Base-by-base conservation (phyloP, 1,140 invertebrate genomes). In the Lepidurus arcticus region DNA sequence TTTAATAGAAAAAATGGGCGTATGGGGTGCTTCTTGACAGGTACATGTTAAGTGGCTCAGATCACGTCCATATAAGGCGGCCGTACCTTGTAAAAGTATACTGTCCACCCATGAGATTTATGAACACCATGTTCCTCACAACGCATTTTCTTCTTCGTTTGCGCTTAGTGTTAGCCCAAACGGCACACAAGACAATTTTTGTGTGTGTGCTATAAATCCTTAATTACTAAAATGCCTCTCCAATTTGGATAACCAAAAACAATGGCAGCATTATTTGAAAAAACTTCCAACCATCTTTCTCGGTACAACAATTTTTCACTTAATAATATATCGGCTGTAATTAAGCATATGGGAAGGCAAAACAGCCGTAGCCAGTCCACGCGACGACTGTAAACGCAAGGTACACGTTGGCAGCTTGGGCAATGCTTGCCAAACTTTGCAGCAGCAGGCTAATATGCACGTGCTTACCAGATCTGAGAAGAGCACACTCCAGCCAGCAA, bases 61-160 rank as follows among this genome's bases (percentile, higher is more conserved):
- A 65, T 65, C 53, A 65, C 53, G n/a, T 65, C 53, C 53, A 65
- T 65, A 65, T 65, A 65, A 65, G 53, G 53, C n/a, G 53, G 53
- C 21, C 1, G 4, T 16, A 65, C 21, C 53, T 65, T 65, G 53
- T 65, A 65, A 65, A 65, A 16, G 53, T 65, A 65, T 65, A 65
- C 53, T 65, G 53, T 65, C 53, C 53, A 65, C 53, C 53, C 53
- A 65, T 65, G 53, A 65, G 53, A 65, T 65, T 65, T 65, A 65
- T 21, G 53, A 8, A 13, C 7, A 5, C 53, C 7, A 65, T 65
- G 21, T 65, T 65, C 53, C 53, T 65, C 13, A 65, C 16, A 65
- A 21, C 21, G 53, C 21, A 21, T 21, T 13, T 65, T 65, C 21
- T 65, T 65, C 53, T 65, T 7, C 16, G 1, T 21, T 21, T 21